Conservation (phyloP, 2,888 invertebrate genomes). For the Chydorus sphaericus region DNA sequence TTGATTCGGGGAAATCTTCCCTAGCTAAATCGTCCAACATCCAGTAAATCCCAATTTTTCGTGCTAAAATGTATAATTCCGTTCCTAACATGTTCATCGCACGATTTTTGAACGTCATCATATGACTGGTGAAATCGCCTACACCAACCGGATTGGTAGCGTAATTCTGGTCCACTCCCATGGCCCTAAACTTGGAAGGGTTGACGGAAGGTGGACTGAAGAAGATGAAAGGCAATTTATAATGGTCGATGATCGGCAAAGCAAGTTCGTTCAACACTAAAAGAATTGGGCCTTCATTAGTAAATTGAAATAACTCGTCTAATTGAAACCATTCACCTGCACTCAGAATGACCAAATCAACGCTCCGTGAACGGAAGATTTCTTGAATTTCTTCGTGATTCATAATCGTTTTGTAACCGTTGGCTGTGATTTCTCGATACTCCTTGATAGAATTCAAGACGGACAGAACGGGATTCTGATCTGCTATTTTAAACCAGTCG, state of each 20-base stretch:
- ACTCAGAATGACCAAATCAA: constrained; percentile 1
- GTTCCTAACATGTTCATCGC: neutral
- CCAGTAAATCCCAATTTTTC: neutral
- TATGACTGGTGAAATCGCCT: neutral
- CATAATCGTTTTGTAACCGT: neutral
- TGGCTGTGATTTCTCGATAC: neutral
- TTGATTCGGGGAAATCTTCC: neutral
- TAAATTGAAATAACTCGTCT: no score
- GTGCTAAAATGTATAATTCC: neutral
- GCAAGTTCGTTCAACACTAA: constrained; percentile 2
- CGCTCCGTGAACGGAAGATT: neutral
- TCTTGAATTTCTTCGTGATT: neutral
- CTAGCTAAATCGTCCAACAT: neutral
- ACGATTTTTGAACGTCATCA: constrained; percentile 2
- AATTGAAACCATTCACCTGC: no score
- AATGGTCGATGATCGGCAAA: neutral
- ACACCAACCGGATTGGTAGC: neutral
- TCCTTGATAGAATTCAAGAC: neutral
- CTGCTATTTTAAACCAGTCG: neutral
- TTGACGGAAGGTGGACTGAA: neutral
- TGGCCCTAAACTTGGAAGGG: neutral
- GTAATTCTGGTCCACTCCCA: neutral
- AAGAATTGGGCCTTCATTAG: no score
- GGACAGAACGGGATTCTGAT: neutral
- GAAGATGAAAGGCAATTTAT: neutral